A percentile compares a stretch with the other conserved stretches of the same genome.
These are phyloP conservation scores for Bambusicola thoracicus DNA, from an alignment of 2,113 vertebrate genomes.

Conservation along the genomic window DNA sequence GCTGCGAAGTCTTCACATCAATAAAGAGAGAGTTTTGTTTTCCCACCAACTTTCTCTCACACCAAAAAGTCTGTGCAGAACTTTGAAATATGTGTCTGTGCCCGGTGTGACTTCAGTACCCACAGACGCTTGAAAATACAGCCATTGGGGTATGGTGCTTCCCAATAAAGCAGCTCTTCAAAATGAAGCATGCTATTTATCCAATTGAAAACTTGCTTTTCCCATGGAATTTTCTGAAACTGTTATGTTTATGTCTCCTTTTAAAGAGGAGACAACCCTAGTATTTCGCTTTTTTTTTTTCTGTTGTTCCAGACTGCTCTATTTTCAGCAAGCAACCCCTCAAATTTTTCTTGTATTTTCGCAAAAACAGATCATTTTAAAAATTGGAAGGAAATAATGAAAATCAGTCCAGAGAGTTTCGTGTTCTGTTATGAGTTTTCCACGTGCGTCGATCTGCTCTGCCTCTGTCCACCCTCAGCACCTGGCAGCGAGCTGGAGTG, in stretches of 20 bases:
- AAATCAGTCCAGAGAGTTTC: constrained; percentile 25
- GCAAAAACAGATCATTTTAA: background rate
- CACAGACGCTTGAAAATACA: fast-evolving
- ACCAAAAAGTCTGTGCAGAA: background rate
- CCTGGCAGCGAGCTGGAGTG: background rate
- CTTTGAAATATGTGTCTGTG: background rate
- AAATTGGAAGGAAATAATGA: constrained; percentile 11
- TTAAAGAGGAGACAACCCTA: background rate
- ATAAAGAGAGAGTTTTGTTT: background rate
- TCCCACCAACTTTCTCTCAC: background rate
- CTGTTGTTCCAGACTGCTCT: background rate
- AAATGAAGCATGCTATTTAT: background rate
- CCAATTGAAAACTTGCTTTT: background rate
- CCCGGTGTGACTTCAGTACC: background rate
- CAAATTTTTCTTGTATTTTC: background rate
- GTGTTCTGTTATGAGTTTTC: constrained; percentile 24
- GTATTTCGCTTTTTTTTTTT: background rate
- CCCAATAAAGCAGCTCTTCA: background rate
- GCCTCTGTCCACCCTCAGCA: background rate
- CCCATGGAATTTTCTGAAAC: background rate
- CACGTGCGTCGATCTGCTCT: background rate
- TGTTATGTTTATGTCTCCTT: background rate
- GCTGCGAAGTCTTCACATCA: background rate
- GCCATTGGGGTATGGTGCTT: background rate
- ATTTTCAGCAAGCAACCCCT: background rate